Evolutionary conservation across 2,888 invertebrate genomes (phyloP), one percentile per base, ranked within the genome.

Genomic region (Drosophila rubida): DNA sequence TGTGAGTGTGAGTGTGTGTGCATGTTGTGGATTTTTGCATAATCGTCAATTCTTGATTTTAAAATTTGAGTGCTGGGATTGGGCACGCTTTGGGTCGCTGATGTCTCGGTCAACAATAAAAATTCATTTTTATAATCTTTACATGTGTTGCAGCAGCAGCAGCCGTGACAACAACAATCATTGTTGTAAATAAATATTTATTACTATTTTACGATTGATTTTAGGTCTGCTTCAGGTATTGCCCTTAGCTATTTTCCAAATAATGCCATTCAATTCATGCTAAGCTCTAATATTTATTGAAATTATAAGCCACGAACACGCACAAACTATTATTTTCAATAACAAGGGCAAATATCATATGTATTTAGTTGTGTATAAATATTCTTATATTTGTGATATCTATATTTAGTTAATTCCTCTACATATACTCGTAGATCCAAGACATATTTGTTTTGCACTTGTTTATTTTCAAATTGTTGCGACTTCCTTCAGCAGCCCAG

Each of bases 31-130:
- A 75, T 79, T 83, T 84, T 85, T 85, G 87, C 85, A 85, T 87
- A 85, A 85, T 85, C 86, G 85, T 74, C 87, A 83, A 84, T 85
- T 87, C 71, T 71, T 80, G 86, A 87, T 85, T 85, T 85, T 85
- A 75, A 85, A 85, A 76, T 70, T 76, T 57, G 65, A 68, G 70
- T 64, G 76, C 61, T 50, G 45, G 19, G 27, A 27, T 35, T 51
- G 23, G 13, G 41, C 30, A 13, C 14, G 48, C 16, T 25, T 60
- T 35, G 44, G 25, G 23, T 46, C 22, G n/a, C 50, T 32, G 37
- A 30, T 55, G 65, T 66, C 76, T 76, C 57, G 87, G 87, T 79
- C 83, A 86, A 67, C 66, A 69, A 84, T 84, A 84, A 85, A 85
- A 85, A 75, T 87, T 80, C 75, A 80, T 82, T 85, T 84, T 85